Base-by-base conservation (phyloP, 2,888 invertebrate genomes). In the Cephus runcator region DNA sequence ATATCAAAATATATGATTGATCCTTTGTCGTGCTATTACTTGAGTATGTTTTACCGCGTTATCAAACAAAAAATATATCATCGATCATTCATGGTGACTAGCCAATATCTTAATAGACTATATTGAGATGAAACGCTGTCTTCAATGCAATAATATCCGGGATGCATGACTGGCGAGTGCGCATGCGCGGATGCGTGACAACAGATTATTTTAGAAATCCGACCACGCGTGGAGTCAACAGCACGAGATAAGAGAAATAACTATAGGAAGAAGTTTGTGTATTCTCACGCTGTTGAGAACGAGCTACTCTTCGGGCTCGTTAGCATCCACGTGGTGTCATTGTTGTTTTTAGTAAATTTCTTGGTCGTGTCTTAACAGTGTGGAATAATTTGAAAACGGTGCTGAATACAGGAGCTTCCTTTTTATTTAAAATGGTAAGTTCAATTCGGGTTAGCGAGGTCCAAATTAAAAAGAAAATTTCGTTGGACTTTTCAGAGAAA, bases 121-220 rank as follows among this genome's bases (percentile, higher is more conserved):
- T 23, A 15, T 71, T 9, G 31, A 56, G 23, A 56, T 23, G 31
- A 31, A 34, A 15, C 33, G 71, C 11, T 30, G 9, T 71, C 3
- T 23, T 4, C 9, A 9, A 31, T 15, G 23, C 56, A 23, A 56
- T 56, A 56, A 23, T 23, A 56, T 56, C 9, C 56, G 56, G 15
- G 23, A 56, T 56, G 56, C 23, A 23, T 23, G 23, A 23, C 23
- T 9, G 9, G 23, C 56, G 56, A 56, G 23, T 9, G 56, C 31
- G 71, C 71, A 33, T 31, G 71, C 31, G 71, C 71, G 23, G 31
- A 71, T 9, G 12, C 31, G 31, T 11, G 23, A 12, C 71, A 31
- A 34, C 31, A 34, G 71, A 33, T 71, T 71, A 71, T 71, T 71
- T 71, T 71, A 71, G 71, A 71, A 71, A 71, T 34, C 33, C 71